Percentiles rank a stretch among this genome's conserved stretches.
Conservation (phyloP, 2,888 invertebrate genomes). For the Tanytarsus gracilentus region DNA sequence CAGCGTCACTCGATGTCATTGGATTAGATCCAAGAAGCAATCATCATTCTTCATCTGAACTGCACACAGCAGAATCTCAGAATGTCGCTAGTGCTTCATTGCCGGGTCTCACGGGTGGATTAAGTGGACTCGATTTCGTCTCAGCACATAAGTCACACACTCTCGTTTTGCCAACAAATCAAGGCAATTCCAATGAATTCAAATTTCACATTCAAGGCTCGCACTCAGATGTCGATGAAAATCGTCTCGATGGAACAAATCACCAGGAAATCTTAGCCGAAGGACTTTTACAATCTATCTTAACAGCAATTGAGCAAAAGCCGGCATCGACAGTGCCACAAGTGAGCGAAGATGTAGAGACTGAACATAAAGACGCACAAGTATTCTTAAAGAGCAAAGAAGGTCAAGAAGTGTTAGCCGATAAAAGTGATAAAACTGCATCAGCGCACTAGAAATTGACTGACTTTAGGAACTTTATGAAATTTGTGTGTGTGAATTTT, state of each 20-base stretch:
- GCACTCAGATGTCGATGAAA: conserved; percentile 39
- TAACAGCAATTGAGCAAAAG: conserved; percentile 74
- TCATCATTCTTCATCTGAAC: neutral
- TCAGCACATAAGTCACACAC: conserved; percentile 40
- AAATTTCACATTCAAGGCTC: conserved; percentile 65
- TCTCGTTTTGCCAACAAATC: conserved; percentile 45
- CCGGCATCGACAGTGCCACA: conserved; percentile 34
- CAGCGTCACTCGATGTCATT: conserved; percentile 8
- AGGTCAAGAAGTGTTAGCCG: conserved; percentile 30
- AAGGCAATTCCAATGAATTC: conserved; percentile 54
- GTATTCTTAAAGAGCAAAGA: conserved; percentile 28
- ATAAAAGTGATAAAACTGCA: conserved; percentile 3
- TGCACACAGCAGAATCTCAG: conserved; percentile 30
- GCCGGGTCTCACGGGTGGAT: conserved; percentile 37
- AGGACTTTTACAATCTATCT: conserved; percentile 67
- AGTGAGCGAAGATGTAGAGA: conserved; percentile 28
- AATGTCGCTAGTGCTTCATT: conserved; percentile 35
- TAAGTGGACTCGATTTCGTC: conserved; percentile 36
- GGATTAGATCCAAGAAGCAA: neutral
- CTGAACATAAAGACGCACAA: conserved; percentile 29
- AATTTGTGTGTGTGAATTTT: too few species aligned
- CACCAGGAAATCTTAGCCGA: conserved; percentile 72
- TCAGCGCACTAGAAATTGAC: neutral
- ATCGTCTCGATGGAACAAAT: conserved; percentile 46
- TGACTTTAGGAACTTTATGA: neutral